Base-by-base conservation (phyloP, 2,797 vertebrate species). In the Crenichthys baileyi region DNA sequence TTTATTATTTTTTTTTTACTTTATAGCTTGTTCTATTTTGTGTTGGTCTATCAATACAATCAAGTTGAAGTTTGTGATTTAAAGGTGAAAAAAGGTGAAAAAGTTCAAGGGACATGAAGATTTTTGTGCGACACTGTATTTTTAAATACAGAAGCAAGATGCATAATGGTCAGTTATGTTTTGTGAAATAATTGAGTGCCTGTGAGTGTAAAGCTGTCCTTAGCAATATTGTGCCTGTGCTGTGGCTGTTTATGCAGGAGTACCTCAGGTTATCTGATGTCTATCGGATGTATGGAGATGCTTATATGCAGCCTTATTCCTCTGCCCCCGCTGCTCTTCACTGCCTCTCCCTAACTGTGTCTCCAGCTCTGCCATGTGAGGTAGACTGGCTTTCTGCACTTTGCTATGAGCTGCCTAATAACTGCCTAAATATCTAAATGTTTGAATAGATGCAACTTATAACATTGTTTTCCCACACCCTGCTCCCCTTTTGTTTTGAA, bases 251-350 rank as follows among this genome's bases (percentile, higher is more conserved):
- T 46, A 60, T 89, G 84, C 91, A 97, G 97, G 97, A 97, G 90
- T 96, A 96, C 92, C 95, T 96, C 86, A 93, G 91, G 90, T 93
- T 96, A 78, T 93, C 94, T 84, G 95, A 96, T 90, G 95, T 96
- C 90, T 95, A 92, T 95, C 95, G 91, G 94, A 96, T 97, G 96
- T 97, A 96, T 93, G 94, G 95, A 87, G 93, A 90, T 55, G 85
- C 94, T 91, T 92, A 92, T 90, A n/a, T 85, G 91, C 94, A 88
- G 83, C 91, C 95, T 93, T 86, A 85, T 94, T 91, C 96, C 72
- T 81, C 94, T 50, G 93, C 94, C 70, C 91, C 93, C 24, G 91
- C 94, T 91, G 92, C 95, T 88, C 94, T 94, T 85, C 87, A 87
- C 92, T 94, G 95, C 94, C 87, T 93, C 86, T 94, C 93, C 83